Evolutionary conservation across 2,113 vertebrate species (phyloP).

Genomic region (Pimephales promelas): DNA sequence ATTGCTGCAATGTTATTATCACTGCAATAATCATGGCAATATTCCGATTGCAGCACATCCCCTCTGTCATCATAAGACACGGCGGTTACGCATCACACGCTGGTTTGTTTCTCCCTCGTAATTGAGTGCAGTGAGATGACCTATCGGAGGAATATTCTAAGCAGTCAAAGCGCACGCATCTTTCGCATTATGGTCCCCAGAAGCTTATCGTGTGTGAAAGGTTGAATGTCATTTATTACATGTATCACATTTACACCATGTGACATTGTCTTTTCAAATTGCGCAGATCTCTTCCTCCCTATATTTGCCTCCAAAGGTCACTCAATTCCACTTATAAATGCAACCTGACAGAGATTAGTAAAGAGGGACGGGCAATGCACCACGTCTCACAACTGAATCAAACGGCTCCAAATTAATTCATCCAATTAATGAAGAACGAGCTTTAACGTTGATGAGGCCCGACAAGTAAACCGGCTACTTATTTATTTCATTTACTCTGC

Average conservation of each 20-base stretch:
- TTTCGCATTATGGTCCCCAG: constrained; percentile 69
- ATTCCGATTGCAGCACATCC: constrained; percentile 13
- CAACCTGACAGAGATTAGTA: constrained; percentile 96
- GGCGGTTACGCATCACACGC: background rate
- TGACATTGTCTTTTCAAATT: constrained; percentile 99
- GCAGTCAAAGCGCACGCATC: constrained; percentile 61
- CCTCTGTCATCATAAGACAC: constrained; percentile 33
- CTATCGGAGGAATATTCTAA: constrained; percentile 52
- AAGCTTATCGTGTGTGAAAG: constrained; percentile 78
- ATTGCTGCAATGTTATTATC: constrained; percentile 50
- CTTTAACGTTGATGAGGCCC: constrained; percentile 83
- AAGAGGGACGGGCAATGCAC: constrained; percentile 86
- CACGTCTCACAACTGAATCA: constrained; percentile 91
- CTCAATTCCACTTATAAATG: constrained; percentile 92
- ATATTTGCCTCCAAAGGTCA: constrained; percentile 95
- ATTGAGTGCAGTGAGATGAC: constrained; percentile 47
- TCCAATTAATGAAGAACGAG: constrained; percentile 94
- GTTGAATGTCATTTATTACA: constrained; percentile 82
- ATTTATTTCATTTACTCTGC: constrained; percentile 39
- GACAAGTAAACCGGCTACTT: constrained; percentile 79
- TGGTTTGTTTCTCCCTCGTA: constrained; percentile 32
- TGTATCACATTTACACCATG: constrained; percentile 96
- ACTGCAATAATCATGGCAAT: constrained; percentile 42
- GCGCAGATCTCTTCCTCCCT: constrained; percentile 96
- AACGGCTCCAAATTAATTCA: constrained; percentile 92